Evolutionary conservation across 2,113 vertebrate genomes (phyloP), one percentile per base, ranked within the genome.

Genomic region (Cololabis saira): DNA sequence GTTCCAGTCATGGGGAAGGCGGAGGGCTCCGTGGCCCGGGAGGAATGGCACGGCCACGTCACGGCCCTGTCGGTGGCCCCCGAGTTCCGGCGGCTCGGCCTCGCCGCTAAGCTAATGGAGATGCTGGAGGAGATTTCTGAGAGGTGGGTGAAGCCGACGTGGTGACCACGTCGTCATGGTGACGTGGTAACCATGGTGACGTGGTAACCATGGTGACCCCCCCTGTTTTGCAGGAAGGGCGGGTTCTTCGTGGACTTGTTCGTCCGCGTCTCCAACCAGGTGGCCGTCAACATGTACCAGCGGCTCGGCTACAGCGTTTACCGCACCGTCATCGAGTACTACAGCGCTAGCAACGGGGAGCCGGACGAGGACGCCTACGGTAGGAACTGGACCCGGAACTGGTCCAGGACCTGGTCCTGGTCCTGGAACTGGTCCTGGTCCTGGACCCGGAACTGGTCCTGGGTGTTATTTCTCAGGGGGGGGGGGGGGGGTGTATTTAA

Each of bases 221-320:
- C n/a, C n/a, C n/a, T 27, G 24, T 27, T 27, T 10, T 65, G 3
- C 74, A 95, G 98, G 93, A 99, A 98, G 81, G 98, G 97, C 21
- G 97, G 95, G 16, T 99, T 99, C 93, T 99, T 99, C 16, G 95
- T 98, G 0, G 95, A 98, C 72, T 95, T 99, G 16, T 99, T 99
- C 21, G 98, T 99, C 54, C 93, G 97, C 58, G 98, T 99, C 0
- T 99, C 98, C 48, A 99, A 99, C 86, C 96, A 98, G 67, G 98
- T 98, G 66, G 98, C 97, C 0, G 98, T 99, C 24, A 99, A 95
- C 86, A 98, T 98, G 96, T 98, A 98, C 76, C 97, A 96, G 53
- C 96, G 95, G 56, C 80, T 98, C 15, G 97, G 97, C 72, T 99
- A 99, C 93, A 99, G 97, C 0, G 96, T 99, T 0, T 99, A 98